Conservation (phyloP, 1,140 invertebrate species). For the Diuraphis noxia region DNA sequence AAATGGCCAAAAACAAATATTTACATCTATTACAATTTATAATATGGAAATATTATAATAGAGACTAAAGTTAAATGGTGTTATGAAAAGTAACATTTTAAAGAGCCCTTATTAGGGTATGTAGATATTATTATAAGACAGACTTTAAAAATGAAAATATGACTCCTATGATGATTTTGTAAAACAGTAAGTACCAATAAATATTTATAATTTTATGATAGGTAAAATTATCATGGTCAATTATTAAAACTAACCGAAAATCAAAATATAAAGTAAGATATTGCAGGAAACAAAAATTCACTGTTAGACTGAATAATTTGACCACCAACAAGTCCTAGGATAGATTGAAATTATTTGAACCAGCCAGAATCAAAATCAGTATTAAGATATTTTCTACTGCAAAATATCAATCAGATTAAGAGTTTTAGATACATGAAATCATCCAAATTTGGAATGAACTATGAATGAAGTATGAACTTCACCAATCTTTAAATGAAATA, state of each 20-base stretch:
- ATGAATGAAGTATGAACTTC: no score
- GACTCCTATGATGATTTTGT: no score
- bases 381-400: neutral
- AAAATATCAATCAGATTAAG: neutral
- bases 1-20: neutral
- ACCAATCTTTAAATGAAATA: no score
- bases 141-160: no score
- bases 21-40: no score
- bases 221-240: neutral
- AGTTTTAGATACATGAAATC: neutral
- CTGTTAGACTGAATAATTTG: neutral
- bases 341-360: neutral
- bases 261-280: neutral
- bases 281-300: neutral
- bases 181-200: neutral
- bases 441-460: neutral
- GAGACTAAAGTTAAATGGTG: no score
- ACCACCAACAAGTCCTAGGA: neutral
- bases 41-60: no score
- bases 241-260: neutral
- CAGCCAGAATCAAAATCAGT: neutral
- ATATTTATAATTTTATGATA: neutral
- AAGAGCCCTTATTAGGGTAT: no score
- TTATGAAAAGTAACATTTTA: no score
- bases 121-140: no score